Percentiles rank a stretch among this genome's conserved stretches.
Conservation (phyloP, 1,140 invertebrate species). For the Leptinotarsa lineolata region DNA sequence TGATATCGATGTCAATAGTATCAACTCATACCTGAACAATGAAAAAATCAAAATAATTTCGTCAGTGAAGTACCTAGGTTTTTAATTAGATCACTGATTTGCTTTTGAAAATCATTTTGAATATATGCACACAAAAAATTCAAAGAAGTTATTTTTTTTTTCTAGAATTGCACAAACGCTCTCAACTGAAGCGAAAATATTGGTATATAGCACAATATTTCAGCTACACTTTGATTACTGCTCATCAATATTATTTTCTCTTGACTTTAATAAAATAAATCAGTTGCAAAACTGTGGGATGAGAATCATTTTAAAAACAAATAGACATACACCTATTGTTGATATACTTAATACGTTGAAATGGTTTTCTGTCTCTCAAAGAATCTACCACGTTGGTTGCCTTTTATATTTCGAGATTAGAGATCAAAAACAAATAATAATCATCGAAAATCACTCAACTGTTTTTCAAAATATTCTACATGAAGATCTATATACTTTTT, state of each 20-base stretch:
- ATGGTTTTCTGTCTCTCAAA: too few relatives aligned
- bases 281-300: conserved; percentile 24
- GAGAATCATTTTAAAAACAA: too few relatives aligned
- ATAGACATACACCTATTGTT: too few relatives aligned
- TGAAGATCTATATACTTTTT: too few relatives aligned
- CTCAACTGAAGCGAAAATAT: conserved; percentile 10
- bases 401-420: too few relatives aligned
- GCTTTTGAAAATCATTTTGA: conserved; percentile 25
- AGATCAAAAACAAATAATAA: too few relatives aligned
- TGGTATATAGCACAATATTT: conserved; percentile 23
- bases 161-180: conserved; percentile 12
- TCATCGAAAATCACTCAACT: too few relatives aligned
- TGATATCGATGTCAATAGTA: too few relatives aligned
- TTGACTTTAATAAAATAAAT: conserved; percentile 16
- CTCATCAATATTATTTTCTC: conserved; percentile 14
- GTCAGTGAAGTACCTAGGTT: background rate
- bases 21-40: too few relatives aligned
- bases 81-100: conserved; percentile 4
- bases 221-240: conserved; percentile 30
- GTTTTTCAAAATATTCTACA: too few relatives aligned
- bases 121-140: conserved; percentile 16
- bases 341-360: too few relatives aligned
- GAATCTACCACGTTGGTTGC: too few relatives aligned
- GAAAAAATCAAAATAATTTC: conserved; percentile 25
- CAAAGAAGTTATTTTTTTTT: conserved; percentile 17